Conservation (phyloP, 2,888 invertebrate genomes). For the Drosophila picticornis region DNA sequence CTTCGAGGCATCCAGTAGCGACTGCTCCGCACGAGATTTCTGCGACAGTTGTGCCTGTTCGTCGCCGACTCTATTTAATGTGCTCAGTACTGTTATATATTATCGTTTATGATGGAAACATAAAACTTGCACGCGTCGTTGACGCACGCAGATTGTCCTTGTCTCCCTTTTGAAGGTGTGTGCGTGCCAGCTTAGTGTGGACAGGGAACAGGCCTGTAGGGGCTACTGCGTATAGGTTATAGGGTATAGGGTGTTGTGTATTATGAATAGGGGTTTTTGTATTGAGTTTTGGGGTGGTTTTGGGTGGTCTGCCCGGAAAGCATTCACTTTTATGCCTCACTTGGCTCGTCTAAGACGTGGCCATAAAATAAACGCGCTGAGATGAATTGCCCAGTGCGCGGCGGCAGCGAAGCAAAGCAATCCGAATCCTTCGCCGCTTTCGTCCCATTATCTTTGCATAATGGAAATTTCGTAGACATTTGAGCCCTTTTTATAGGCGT, state of each 20-base stretch:
- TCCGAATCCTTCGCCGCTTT: constrained; percentile 26
- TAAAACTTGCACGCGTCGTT: constrained; percentile 70
- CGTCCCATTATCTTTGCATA: constrained; percentile 54
- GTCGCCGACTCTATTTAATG: constrained; percentile 40
- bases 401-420: constrained; percentile 27
- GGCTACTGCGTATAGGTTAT: neutral
- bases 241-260: neutral
- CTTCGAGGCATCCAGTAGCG: constrained; percentile 35
- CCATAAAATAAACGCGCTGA: constrained; percentile 68
- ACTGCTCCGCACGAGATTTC: constrained; percentile 27
- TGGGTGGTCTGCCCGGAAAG: constrained; percentile 5
- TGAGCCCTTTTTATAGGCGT: constrained; percentile 65
- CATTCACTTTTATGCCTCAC: constrained; percentile 66
- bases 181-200: constrained; percentile 3
- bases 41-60: constrained; percentile 9
- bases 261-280: constrained; percentile 3
- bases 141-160: constrained; percentile 39
- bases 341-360: constrained; percentile 42
- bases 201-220: neutral
- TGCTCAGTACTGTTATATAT: constrained; percentile 60
- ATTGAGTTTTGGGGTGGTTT: constrained; percentile 10
- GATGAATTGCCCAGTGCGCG: constrained; percentile 58
- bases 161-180: constrained; percentile 17
- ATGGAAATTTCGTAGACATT: constrained; percentile 62
- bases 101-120: constrained; percentile 71